These are phyloP conservation scores for Toxonevra muliebris DNA, from an alignment of 2,888 invertebrate genomes.

Conservation along the genomic window DNA sequence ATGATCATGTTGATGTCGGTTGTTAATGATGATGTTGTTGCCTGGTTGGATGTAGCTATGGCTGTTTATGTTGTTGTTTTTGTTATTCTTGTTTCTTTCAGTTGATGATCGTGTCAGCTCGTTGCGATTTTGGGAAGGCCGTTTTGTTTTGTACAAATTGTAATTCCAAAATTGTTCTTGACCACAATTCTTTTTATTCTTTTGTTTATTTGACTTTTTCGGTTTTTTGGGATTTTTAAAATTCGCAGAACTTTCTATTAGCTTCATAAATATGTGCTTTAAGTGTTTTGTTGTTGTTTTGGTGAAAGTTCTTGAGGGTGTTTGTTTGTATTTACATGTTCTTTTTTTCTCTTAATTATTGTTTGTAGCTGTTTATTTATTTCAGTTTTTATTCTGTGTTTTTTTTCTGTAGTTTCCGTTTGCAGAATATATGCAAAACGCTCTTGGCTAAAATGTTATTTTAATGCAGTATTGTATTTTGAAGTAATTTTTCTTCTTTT, in stretches of 20 bases:
- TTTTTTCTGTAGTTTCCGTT: neutral
- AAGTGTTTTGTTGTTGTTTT: slow-evolving; percentile 18
- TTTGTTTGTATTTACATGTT: slow-evolving; percentile 8
- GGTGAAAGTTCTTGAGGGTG: slow-evolving; percentile 38
- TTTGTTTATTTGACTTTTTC: slow-evolving; percentile 5
- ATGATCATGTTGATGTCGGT: neutral
- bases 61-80: neutral
- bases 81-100: neutral
- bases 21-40: neutral
- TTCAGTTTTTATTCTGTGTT: too few relatives aligned
- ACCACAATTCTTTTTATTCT: neutral
- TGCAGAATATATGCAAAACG: neutral
- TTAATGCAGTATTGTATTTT: slow-evolving; percentile 5
- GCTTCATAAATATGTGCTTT: slow-evolving; percentile 29
- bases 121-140: slow-evolving; percentile 10
- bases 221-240: neutral
- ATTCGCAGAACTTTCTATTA: slow-evolving; percentile 31
- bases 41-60: neutral
- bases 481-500: neutral
- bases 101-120: neutral
- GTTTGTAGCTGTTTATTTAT: too few relatives aligned
- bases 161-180: slow-evolving; percentile 16
- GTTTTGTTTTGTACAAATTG: neutral
- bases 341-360: neutral
- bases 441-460: slow-evolving; percentile 2